These are phyloP conservation scores for Drosophila ironensis DNA, from an alignment of 1,140 invertebrate genomes.

Conservation along the genomic window DNA sequence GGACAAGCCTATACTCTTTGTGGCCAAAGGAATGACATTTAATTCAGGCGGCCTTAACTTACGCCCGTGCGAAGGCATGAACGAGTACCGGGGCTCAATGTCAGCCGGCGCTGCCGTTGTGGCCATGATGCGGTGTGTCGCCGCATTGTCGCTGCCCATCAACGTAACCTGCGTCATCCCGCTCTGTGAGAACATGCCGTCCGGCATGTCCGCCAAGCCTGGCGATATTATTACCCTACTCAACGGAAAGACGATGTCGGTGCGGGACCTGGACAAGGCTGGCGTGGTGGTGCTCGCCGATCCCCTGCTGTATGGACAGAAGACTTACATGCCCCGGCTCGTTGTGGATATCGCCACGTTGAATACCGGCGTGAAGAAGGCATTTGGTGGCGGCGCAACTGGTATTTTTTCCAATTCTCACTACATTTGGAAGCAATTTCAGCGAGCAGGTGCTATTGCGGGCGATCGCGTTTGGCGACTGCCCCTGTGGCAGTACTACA, in stretches of 20 bases:
- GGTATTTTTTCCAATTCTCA: constrained; percentile 90
- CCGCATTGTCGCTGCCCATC: constrained; percentile 87
- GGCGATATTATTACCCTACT: constrained; percentile 93
- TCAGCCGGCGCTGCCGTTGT: constrained; percentile 93
- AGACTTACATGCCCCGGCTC: constrained; percentile 84
- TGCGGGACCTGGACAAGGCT: constrained; percentile 96
- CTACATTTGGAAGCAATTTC: constrained; percentile 85
- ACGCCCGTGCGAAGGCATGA: constrained; percentile 89
- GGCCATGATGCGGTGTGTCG: constrained; percentile 87
- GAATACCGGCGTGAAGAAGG: constrained; percentile 68
- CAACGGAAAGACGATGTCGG: constrained; percentile 92
- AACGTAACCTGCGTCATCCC: constrained; percentile 89
- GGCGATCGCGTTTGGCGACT: constrained; percentile 95
- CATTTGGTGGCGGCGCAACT: constrained; percentile 88
- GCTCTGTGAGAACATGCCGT: constrained; percentile 94
- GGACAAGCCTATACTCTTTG: constrained; percentile 84
- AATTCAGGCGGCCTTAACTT: constrained; percentile 92
- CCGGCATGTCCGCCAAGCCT: constrained; percentile 91
- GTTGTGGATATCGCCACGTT: constrained; percentile 91
- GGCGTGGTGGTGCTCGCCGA: constrained; percentile 94
- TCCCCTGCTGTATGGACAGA: constrained; percentile 90
- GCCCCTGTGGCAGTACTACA: constrained; percentile 92
- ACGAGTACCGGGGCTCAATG: constrained; percentile 95
- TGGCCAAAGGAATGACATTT: constrained; percentile 95
- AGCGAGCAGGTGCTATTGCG: constrained; percentile 86